Percentiles rank a stretch among this genome's conserved stretches.
phyloP scores from a whole-genome alignment of 2,113 vertebrate species.

The Dicerorhinus sumatrensis region DNA sequence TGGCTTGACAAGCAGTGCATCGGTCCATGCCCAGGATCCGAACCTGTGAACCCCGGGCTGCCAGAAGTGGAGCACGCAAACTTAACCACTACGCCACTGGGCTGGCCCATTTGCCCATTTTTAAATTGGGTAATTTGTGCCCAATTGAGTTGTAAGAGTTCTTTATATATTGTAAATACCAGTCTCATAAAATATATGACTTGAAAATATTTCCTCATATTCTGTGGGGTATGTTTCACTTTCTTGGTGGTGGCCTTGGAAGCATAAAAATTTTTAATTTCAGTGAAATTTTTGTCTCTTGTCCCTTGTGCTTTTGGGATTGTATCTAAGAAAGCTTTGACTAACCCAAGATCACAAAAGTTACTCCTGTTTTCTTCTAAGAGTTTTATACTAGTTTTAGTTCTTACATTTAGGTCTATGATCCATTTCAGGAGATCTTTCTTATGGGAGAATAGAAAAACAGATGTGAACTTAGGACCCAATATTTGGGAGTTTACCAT shows the following conservation, averaged over 20 bases:
- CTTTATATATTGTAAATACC: background rate
- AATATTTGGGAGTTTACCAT: background rate
- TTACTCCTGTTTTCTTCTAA: background rate
- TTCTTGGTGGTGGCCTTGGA: background rate
- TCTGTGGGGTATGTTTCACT: background rate
- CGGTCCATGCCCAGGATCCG: no score
- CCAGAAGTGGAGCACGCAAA: no score
- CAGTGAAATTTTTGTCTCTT: background rate
- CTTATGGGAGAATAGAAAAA: conserved; percentile 6
- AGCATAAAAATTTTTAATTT: background rate
- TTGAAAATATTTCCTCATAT: conserved; percentile 1
- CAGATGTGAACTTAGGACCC: background rate
- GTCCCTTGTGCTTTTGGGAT: background rate
- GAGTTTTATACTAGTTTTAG: background rate
- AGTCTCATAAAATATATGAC: background rate
- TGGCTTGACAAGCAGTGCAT: no score
- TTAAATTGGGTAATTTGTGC: background rate
- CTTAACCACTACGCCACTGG: no score
- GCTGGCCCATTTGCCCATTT: background rate
- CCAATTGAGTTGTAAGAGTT: background rate
- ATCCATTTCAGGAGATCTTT: background rate
- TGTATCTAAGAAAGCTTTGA: background rate
- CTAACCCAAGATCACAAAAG: background rate
- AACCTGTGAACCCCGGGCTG: no score
- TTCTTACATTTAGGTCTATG: background rate